Percentiles rank a stretch among this genome's conserved stretches.
Conservation (phyloP, 2,113 vertebrate genomes). For the Myrmecobius fasciatus region DNA sequence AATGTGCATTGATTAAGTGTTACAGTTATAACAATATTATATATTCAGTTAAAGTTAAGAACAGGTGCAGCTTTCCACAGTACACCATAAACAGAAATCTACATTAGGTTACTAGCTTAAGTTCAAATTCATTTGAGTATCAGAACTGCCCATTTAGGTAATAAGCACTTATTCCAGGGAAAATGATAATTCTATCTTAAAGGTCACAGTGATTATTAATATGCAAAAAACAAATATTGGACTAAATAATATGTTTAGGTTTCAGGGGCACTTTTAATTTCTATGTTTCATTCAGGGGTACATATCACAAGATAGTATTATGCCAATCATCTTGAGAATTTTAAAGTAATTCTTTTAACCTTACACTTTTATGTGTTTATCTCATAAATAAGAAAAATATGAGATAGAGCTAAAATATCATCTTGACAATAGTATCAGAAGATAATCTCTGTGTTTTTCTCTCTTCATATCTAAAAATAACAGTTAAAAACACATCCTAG, state of each 20-base stretch:
- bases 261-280: not conserved
- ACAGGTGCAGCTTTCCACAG: not conserved
- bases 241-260: not conserved
- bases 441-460: not conserved
- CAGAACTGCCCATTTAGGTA: not conserved
- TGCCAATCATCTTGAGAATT: not conserved
- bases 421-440: not conserved
- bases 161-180: slow-evolving; percentile 4
- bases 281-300: not conserved
- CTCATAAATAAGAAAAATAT: not conserved
- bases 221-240: not conserved
- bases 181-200: slow-evolving; percentile 29
- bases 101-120: not conserved
- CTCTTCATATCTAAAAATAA: not conserved
- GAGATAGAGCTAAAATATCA: not conserved
- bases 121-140: not conserved
- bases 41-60: not conserved
- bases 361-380: not conserved
- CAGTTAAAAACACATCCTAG: not conserved
- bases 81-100: not conserved
- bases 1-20: not conserved
- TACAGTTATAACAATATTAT: not conserved
- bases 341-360: slow-evolving; percentile 3
- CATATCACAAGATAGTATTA: not conserved
- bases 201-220: not conserved